Conservation (phyloP, 2,113 vertebrate genomes). For the Clarias batrachus region DNA sequence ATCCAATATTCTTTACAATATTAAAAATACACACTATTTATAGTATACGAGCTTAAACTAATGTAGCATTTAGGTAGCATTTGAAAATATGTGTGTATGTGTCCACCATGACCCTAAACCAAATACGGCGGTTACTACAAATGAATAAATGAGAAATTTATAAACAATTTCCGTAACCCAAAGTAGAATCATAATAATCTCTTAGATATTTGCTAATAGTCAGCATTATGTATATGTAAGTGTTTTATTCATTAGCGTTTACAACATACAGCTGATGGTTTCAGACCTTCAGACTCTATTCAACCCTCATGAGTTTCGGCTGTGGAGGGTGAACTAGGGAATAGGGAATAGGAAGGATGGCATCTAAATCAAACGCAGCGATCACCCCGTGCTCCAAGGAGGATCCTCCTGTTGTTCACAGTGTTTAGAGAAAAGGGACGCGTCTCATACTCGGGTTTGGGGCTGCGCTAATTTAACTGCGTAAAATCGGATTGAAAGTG, state of each 20-base stretch:
- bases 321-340: background rate
- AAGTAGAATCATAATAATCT: background rate
- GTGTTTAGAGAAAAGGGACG: slow-evolving; percentile 75
- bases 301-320: background rate
- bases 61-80: background rate
- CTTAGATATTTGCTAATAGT: background rate
- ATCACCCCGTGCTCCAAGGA: slow-evolving; percentile 72
- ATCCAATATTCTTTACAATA: background rate
- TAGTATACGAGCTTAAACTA: background rate
- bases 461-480: slow-evolving; percentile 79
- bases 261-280: background rate
- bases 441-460: slow-evolving; percentile 78
- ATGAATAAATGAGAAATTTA: background rate
- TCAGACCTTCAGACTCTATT: background rate
- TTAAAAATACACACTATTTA: background rate
- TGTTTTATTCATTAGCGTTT: background rate
- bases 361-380: background rate
- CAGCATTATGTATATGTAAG: background rate
- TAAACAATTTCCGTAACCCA: background rate
- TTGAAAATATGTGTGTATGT: background rate
- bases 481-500: slow-evolving; percentile 84
- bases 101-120: background rate
- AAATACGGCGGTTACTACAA: background rate
- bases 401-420: slow-evolving; percentile 75
- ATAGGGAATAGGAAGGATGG: background rate